Percentiles rank a stretch among this genome's conserved stretches.
These are phyloP conservation scores for Rhopilema esculentum DNA, from an alignment of 30 jellyfish, hydroid and myxozoan genomes.

Conservation along the genomic window DNA sequence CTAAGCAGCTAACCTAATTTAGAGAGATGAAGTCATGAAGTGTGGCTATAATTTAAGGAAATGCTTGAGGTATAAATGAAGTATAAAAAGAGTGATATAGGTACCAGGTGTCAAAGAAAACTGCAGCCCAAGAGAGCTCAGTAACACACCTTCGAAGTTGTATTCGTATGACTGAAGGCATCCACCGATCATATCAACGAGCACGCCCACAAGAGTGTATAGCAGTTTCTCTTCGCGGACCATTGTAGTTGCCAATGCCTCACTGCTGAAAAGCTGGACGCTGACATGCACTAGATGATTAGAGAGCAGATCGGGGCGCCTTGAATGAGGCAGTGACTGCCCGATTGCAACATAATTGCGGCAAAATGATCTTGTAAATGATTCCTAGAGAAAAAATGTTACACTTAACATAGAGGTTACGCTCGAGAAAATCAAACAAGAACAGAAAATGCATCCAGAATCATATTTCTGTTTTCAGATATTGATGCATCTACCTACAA, in stretches of 20 bases:
- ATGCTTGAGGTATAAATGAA: too few relatives aligned
- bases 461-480: too few relatives aligned
- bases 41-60: too few relatives aligned
- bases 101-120: not conserved
- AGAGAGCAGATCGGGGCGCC: slow-evolving; percentile 68
- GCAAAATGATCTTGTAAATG: slow-evolving; percentile 80
- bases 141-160: slow-evolving; percentile 52
- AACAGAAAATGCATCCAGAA: too few relatives aligned
- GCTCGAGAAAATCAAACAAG: too few relatives aligned
- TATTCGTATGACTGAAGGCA: slow-evolving; percentile 61
- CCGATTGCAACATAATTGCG: slow-evolving; percentile 78
- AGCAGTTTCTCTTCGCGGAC: slow-evolving; percentile 81
- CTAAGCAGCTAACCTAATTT: too few relatives aligned
- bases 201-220: slow-evolving; percentile 55
- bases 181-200: slow-evolving; percentile 72
- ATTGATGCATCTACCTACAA: too few relatives aligned
- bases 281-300: slow-evolving; percentile 88
- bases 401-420: too few relatives aligned
- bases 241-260: slow-evolving; percentile 78
- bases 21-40: too few relatives aligned
- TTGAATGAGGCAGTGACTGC: slow-evolving; percentile 61
- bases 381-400: slow-evolving; percentile 16
- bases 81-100: not conserved
- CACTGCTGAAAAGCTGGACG: slow-evolving; percentile 94
- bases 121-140: not conserved